phyloP scores from a whole-genome alignment of 1,140 invertebrate species.

The Eurosta solidaginis region DNA sequence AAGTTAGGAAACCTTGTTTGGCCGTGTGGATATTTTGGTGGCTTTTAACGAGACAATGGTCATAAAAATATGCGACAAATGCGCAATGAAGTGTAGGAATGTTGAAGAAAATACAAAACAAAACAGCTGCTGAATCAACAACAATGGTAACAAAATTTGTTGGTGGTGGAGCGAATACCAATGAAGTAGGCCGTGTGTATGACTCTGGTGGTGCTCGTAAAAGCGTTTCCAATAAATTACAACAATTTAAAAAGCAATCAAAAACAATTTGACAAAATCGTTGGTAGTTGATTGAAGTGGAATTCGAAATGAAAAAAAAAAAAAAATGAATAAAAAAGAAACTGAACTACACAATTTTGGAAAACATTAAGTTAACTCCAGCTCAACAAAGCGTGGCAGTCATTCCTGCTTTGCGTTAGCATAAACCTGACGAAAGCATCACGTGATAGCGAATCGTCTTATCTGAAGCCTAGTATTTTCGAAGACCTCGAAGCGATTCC shows the following conservation, averaged over 20 bases:
- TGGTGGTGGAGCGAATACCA: too few relatives aligned
- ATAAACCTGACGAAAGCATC: background rate
- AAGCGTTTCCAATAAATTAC: constrained; percentile 31
- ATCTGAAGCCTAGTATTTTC: background rate
- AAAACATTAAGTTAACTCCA: background rate
- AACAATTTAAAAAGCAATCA: constrained; percentile 33
- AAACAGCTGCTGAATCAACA: background rate
- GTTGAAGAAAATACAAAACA: too few relatives aligned
- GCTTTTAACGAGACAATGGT: background rate
- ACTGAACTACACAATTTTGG: too few relatives aligned
- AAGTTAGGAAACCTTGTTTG: background rate
- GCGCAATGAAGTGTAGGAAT: background rate
- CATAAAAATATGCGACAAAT: constrained; percentile 21
- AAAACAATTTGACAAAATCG: constrained; percentile 33
- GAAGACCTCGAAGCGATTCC: too few relatives aligned
- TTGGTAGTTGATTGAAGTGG: background rate
- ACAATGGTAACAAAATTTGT: too few relatives aligned
- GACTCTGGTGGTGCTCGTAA: background rate
- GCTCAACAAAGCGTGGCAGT: background rate
- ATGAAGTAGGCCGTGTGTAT: too few relatives aligned
- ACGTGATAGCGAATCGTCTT: background rate
- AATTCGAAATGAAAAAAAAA: background rate
- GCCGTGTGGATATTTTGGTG: background rate
- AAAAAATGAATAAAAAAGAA: background rate
- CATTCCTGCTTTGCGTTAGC: background rate